Conservation (phyloP, 2,797 vertebrate species). For the Apogon talboti region DNA sequence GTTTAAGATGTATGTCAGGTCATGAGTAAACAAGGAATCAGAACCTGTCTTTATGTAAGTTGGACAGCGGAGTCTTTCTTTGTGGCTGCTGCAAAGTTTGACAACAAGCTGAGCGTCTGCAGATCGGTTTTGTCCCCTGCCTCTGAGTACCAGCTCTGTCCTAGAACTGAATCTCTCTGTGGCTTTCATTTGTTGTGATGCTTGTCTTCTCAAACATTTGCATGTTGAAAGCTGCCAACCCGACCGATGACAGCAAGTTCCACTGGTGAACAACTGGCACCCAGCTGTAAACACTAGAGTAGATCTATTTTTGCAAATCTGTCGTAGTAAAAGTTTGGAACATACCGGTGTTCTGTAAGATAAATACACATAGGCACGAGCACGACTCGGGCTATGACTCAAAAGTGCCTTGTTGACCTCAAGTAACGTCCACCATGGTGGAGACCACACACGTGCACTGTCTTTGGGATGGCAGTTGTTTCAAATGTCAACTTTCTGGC, state of each 20-base stretch:
- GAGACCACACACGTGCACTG: conserved; percentile 56
- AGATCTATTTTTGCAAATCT: conserved; percentile 22
- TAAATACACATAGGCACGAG: conserved; percentile 1
- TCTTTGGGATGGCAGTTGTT: conserved; percentile 24
- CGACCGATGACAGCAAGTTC: conserved; percentile 31
- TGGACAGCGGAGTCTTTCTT: conserved; percentile 15
- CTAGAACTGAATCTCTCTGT: conserved; percentile 45
- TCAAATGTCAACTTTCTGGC: conserved; percentile 52
- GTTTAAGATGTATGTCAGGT: not conserved
- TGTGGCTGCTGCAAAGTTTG: conserved; percentile 30
- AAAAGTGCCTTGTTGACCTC: conserved; percentile 20
- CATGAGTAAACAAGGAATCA: conserved; percentile 17
- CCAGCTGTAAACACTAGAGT: conserved; percentile 27
- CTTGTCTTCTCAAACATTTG: conserved; percentile 23
- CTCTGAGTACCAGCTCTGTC: conserved; percentile 9
- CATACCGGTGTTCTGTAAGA: conserved; percentile 12
- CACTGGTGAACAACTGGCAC: conserved; percentile 37
- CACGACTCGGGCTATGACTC: conserved; percentile 3
- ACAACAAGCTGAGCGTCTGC: conserved; percentile 29
- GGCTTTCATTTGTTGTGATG: conserved; percentile 8
- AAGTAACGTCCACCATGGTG: conserved; percentile 23
- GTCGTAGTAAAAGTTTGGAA: conserved; percentile 26
- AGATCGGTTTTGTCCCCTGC: conserved; percentile 20
- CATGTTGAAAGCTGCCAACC: conserved; percentile 35
- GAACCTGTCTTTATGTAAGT: conserved; percentile 12